Evolutionary conservation across 2,113 vertebrate species (phyloP).

Genomic region (Platycercus adscitus): DNA sequence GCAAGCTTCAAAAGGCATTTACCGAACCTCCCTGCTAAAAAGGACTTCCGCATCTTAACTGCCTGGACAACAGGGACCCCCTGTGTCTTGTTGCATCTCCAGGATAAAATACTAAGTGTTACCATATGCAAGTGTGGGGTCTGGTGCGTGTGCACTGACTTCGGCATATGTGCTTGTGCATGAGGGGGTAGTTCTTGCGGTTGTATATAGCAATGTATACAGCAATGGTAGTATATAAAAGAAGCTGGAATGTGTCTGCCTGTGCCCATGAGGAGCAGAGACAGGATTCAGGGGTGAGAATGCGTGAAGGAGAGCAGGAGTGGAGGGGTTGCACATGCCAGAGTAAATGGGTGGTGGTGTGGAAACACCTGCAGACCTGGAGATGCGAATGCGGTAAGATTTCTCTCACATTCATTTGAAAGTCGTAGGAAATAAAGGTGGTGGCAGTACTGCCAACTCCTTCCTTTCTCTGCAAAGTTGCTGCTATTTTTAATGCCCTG

Average conservation of each 20-base stretch:
- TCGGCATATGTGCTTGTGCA: fast-evolving
- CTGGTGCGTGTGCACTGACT: background rate
- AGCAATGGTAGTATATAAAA: background rate
- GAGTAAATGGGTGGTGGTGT: background rate
- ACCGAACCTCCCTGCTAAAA: background rate
- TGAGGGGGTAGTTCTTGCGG: background rate
- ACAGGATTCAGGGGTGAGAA: background rate
- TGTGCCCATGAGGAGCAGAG: background rate
- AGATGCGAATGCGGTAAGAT: background rate
- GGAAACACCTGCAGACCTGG: background rate
- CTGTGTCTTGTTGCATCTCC: background rate
- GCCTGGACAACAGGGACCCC: background rate
- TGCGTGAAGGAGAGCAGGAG: background rate
- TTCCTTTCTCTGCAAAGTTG: background rate
- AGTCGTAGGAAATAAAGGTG: background rate
- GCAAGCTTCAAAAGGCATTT: background rate
- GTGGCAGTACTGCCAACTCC: background rate
- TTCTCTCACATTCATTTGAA: background rate
- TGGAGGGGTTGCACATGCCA: background rate
- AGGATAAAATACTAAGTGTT: background rate
- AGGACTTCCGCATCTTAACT: background rate
- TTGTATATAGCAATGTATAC: too few species aligned
- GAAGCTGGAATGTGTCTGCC: background rate
- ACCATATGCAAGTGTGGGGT: fast-evolving
- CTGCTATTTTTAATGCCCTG: background rate